These are phyloP conservation scores for Nymphalis c-album DNA, from an alignment of 2,888 invertebrate species.

Conservation along the genomic window DNA sequence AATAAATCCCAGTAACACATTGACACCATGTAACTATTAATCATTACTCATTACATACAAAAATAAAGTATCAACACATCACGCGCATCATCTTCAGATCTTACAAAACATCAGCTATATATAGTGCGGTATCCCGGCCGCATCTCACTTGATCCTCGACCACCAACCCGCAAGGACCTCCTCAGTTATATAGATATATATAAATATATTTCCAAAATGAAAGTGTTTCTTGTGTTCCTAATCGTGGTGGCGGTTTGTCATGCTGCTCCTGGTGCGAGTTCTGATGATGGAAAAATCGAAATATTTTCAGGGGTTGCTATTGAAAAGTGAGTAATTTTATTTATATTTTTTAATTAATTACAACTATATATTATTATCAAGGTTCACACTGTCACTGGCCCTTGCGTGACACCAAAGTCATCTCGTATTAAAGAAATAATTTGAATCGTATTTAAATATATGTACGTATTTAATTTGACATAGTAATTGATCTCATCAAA, in stretches of 20 bases:
- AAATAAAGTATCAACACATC: constrained; percentile 53
- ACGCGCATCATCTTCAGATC: constrained; percentile 29
- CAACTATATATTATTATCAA: neutral
- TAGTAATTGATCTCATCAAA: no score
- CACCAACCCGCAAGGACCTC: constrained; percentile 52
- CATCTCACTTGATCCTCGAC: constrained; percentile 60
- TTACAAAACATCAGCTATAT: constrained; percentile 45
- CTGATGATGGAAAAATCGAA: constrained; percentile 62
- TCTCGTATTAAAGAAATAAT: no score
- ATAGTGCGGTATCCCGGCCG: constrained; percentile 35
- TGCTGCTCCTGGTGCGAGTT: constrained; percentile 60
- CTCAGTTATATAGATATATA: constrained; percentile 27
- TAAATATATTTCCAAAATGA: constrained; percentile 49
- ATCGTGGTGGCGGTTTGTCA: constrained; percentile 60
- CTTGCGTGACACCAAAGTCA: no score
- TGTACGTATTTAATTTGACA: no score
- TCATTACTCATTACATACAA: neutral
- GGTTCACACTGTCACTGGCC: no score
- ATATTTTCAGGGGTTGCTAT: constrained; percentile 73
- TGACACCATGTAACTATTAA: neutral
- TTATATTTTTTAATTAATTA: neutral
- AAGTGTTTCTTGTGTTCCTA: constrained; percentile 64
- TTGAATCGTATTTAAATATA: no score
- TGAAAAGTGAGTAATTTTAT: constrained; percentile 55
- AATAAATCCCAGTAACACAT: neutral